Evolutionary conservation across 2,888 invertebrate species (phyloP).

Genomic region (Esperia sulphurella): DNA sequence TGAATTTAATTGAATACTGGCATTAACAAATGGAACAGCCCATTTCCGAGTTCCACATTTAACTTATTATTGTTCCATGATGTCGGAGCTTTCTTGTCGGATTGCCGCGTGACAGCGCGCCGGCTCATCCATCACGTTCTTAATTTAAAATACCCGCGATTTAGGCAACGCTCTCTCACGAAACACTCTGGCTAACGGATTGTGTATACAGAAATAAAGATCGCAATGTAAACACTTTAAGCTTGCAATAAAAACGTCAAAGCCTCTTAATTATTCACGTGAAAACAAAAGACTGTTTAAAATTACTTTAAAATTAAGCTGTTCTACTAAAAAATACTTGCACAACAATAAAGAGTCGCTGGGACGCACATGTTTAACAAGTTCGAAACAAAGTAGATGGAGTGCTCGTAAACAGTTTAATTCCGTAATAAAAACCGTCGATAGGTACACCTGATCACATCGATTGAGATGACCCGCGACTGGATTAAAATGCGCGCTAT

Average conservation of each 20-base stretch:
- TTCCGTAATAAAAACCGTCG: slow-evolving; percentile 60
- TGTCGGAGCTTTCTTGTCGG: slow-evolving; percentile 52
- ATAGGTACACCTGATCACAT: slow-evolving; percentile 67
- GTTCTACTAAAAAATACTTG: slow-evolving; percentile 38
- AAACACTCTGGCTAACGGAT: slow-evolving; percentile 29
- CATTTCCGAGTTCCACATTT: slow-evolving; percentile 71
- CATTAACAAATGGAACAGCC: slow-evolving; percentile 74
- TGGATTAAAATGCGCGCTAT: slow-evolving; percentile 60
- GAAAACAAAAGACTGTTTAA: slow-evolving; percentile 49
- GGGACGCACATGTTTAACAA: slow-evolving; percentile 46
- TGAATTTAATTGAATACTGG: slow-evolving; percentile 76
- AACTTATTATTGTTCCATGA: slow-evolving; percentile 73
- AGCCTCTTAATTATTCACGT: slow-evolving; percentile 27
- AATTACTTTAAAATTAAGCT: slow-evolving; percentile 41
- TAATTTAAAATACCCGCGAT: slow-evolving; percentile 76
- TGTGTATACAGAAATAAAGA: slow-evolving; percentile 55
- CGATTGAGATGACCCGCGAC: slow-evolving; percentile 55
- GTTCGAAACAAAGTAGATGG: slow-evolving; percentile 64
- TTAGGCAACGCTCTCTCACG: slow-evolving; percentile 58
- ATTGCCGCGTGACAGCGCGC: slow-evolving; percentile 66
- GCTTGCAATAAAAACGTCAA: slow-evolving; percentile 46
- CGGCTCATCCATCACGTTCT: slow-evolving; percentile 74
- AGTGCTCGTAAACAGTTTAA: slow-evolving; percentile 73
- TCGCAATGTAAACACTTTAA: slow-evolving; percentile 56
- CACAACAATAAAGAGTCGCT: slow-evolving; percentile 47